Evolutionary conservation across 2,888 invertebrate species (phyloP), one percentile per base, ranked within the genome.

Genomic region (Chymomyza procnemis): DNA sequence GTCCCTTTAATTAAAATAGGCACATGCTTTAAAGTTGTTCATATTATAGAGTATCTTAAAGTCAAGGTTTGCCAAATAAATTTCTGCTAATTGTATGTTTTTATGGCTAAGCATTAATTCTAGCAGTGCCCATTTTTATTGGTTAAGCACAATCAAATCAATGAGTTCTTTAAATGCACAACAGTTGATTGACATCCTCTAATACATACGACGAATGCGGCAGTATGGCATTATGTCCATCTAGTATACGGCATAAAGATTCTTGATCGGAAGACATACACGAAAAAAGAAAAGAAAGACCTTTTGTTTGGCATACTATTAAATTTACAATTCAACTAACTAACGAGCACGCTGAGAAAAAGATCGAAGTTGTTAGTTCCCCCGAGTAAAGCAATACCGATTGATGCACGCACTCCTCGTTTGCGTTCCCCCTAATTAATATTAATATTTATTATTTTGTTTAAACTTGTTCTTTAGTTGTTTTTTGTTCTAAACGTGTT

Each of bases 341-440:
- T 21, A 64, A 47, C 64, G 57, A 48, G 21, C 50, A 59, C 69
- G 66, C 70, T 55, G 67, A 41, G 34, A 61, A 61, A 26, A 19
- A 19, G 55, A 57, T 22, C 19, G 41, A 21, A 55, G 12, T 16
- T 19, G n/a, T 34, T 26, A 54, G 41, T 41, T 26, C 26, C 64
- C 21, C 64, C 21, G 46, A 26, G 46, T 16, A 21, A 30, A 19
- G 26, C 34, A 18, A 48, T 22, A 60, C 48, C 55, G 60, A 62
- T 18, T 50, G 26, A 47, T 65, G 67, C 62, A 59, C 61, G 41
- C 67, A 57, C 59, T 70, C 64, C 73, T 74, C 80, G 55, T 62
- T 80, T 83, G 71, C 68, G 73, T 78, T 81, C 85, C 85, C 83
- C 76, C 85, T 88, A 86, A 83, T 88, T 86, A 83, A 88, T 83